phyloP scores from a whole-genome alignment of 2,113 vertebrate genomes.

The Hyla sarda region DNA sequence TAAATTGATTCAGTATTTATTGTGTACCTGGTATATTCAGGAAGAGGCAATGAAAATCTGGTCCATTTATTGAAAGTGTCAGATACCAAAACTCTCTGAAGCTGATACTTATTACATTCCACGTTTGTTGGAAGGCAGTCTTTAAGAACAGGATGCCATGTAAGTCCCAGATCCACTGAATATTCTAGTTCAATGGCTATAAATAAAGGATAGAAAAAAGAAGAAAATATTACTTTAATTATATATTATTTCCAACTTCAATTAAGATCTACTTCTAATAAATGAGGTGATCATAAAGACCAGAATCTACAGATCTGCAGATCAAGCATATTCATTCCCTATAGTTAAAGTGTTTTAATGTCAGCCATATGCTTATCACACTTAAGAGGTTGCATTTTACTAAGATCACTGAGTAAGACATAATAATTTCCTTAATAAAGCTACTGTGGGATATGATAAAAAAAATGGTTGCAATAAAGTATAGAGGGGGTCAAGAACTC shows the following conservation, averaged over 20 bases:
- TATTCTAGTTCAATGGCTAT: constrained; percentile 94
- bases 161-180: constrained; percentile 91
- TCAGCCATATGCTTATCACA: no score
- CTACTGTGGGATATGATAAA: not conserved
- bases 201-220: constrained; percentile 52
- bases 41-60: constrained; percentile 89
- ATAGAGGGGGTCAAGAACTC: not conserved
- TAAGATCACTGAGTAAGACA: no score
- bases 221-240: not conserved
- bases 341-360: no score
- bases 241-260: not conserved
- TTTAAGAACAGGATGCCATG: constrained; percentile 87
- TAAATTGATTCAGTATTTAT: not conserved
- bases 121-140: constrained; percentile 93
- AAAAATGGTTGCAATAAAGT: not conserved
- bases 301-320: no score
- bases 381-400: no score
- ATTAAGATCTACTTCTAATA: not conserved
- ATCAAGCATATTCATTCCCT: no score
- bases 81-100: constrained; percentile 91
- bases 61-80: constrained; percentile 98
- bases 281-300: no score
- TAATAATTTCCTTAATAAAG: no score
- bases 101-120: constrained; percentile 89
- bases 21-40: constrained; percentile 87